Evolutionary conservation across 2,113 vertebrate genomes (phyloP), one percentile per base, ranked within the genome.

Genomic region (Psammodynastes pulverulentus): DNA sequence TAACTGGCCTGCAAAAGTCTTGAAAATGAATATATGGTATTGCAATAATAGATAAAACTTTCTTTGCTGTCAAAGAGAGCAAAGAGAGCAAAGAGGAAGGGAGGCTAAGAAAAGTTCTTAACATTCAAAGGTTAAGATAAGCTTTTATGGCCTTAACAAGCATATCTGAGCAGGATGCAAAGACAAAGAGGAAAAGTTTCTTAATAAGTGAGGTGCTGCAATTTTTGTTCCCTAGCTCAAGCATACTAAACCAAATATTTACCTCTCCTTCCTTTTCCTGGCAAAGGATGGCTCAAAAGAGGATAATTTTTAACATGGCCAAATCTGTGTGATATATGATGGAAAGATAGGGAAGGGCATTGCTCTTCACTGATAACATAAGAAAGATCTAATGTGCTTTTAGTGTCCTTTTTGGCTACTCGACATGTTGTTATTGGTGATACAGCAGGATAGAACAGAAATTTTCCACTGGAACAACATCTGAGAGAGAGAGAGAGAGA

Each of bases 81-180:
- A 48, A 13, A 49, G 46, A 15, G 21, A 15, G 1, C 10, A 0
- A 4, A 29, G 84, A 26, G 45, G 23, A 24, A 24, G 84, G 3
- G 84, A 34, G 34, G 34, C 17, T 43, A 39, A 79, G 39, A 90
- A 90, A 91, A 46, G 2, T 39, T 46, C 89, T 17, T 24, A 94
- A 5, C 48, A 88, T 48, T 85, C 29, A 89, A 93, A 94, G 3
- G 39, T 86, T 79, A 79, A 79, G 84, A 54, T 90, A 21, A 89
- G 49, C 4, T 34, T 92, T 94, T 93, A 94, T 94, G 89, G 6
- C 7, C 91, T 46, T 24, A 91, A 88, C 34, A 90, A 46, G 24
- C 92, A 89, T 86, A 52, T 15, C 56, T 23, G 89, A 23, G 0
- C 39, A 72, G 43, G 17, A 79, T 43, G 72, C 72, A 79, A 79